Base-by-base conservation (phyloP, 2,888 invertebrate species). In the Drepana falcataria region DNA sequence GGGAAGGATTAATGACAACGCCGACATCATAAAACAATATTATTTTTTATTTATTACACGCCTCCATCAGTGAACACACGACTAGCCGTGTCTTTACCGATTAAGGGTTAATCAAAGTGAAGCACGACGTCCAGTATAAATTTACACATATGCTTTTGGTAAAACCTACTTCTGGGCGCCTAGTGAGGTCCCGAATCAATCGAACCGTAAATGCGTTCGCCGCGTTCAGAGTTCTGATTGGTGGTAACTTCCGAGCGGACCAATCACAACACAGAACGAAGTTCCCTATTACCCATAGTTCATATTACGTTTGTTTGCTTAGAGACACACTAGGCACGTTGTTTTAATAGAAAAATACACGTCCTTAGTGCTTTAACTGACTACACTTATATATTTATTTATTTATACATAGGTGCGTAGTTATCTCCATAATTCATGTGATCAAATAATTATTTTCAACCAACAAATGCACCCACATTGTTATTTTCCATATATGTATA, bases 341-440 rank as follows among this genome's bases (percentile, higher is more conserved):
- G 69, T 59, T 71, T 73, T 82, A 79, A 82, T 87, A 90, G 82
- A 90, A 90, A 90, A 89, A 90, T 90, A 90, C 90, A 90, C 90
- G 90, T 88, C 84, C 83, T 79, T 74, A 88, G 90, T 90, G 89
- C 85, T 86, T 90, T 89, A 75, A 74, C 69, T 64, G 66, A 69
- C 77, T 82, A 80, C 67, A 66, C 73, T 79, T 63, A 61, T 67
- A 65, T 58, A 9, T 59, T 61, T 56, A 55, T 56, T 54, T 52
- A 59, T 57, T 63, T 65, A 69, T 69, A 60, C 66, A 76, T 73
- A 73, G 77, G 83, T 83, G 85, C 82, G 79, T 61, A 69, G 63
- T 67, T 66, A 65, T 71, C 69, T 68, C 59, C 60, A 63, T 65
- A 40, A 51, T 40, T 40, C 40, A 44, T 40, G 51, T 51, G 51